Evolutionary conservation across 1,140 invertebrate genomes (phyloP), one percentile per base, ranked within the genome.

Genomic region (Holcopasites calliopsidis): DNA sequence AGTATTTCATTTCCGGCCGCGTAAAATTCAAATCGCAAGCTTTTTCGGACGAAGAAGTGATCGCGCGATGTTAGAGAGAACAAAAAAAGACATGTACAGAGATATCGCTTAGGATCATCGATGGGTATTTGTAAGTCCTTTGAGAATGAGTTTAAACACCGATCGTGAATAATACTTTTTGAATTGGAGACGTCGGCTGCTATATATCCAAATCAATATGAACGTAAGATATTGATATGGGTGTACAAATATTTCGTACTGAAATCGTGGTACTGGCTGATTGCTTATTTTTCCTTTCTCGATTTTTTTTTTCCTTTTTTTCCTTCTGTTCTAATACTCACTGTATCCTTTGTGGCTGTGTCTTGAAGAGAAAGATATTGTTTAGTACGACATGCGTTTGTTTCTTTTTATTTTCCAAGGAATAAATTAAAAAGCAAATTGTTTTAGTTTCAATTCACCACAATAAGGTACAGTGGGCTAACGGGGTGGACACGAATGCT

Each of bases 261-360:
- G 87, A 90, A 89, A 91, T 83, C 88, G 90, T 92, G 89, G 89
- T 91, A 92, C 90, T 91, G 90, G 90, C 90, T 92, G 89, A 90
- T 87, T 91, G 90, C 90, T 92, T 92, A 89, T 88, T 89, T 89
- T 88, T 84, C 89, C 87, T 85, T 87, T 85, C 87, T 85, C 85
- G 78, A 60, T 64, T 68, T 82, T 80, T 81, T 68, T 66, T 82
- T 77, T 57, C 77, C 80, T 80, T 61, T 38, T 38, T 70, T 71
- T 78, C 78, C 78, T 74, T 81, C 83, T 44, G 68, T 72, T 57
- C 75, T 87, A 85, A 86, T 75, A 85, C 85, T 84, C 84, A 85
- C 79, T 66, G 66, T 81, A 77, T 81, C 40, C 49, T n/a, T 18
- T 65, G 38, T 40, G 40, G 8, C 40, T 23, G 3, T n/a, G 18